Evolutionary conservation across 1,140 invertebrate genomes (phyloP).

Genomic region (Brachionus paranguensis): DNA sequence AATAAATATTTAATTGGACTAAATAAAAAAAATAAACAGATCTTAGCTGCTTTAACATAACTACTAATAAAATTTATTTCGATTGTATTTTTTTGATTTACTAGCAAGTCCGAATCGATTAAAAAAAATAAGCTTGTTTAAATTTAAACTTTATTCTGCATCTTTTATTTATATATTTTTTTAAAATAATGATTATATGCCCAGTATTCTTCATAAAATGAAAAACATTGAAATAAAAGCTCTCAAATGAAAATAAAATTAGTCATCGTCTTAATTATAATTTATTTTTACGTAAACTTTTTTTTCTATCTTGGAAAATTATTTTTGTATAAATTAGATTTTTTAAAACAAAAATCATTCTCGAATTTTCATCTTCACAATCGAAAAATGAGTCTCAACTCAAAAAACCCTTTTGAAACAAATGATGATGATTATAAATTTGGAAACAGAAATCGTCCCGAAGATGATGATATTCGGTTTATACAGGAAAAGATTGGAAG

Average conservation of each 20-base stretch:
- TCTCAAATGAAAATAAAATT: not conserved
- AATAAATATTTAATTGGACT: too few species aligned
- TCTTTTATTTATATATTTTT: not conserved
- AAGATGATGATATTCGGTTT: slow-evolving; percentile 2
- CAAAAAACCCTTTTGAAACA: slow-evolving; percentile 27
- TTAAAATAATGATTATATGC: not conserved
- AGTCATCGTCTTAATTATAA: not conserved
- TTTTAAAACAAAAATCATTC: not conserved
- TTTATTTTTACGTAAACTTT: not conserved
- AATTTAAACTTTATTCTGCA: not conserved
- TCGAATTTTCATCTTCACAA: not conserved
- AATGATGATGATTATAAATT: slow-evolving; percentile 36
- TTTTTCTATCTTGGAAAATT: not conserved
- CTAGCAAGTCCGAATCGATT: too few species aligned
- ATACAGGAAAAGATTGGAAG: slow-evolving; percentile 32
- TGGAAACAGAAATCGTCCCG: not conserved
- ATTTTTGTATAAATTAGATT: not conserved
- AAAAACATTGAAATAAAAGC: not conserved
- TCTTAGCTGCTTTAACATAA: too few species aligned
- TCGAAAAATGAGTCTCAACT: not conserved
- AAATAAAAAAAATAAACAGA: too few species aligned
- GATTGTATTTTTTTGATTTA: too few species aligned
- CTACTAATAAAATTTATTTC: too few species aligned
- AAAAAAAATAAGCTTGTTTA: not conserved
- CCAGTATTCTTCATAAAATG: not conserved